phyloP scores from a whole-genome alignment of 2,113 vertebrate species.

The Daphoenositta chrysoptera region DNA sequence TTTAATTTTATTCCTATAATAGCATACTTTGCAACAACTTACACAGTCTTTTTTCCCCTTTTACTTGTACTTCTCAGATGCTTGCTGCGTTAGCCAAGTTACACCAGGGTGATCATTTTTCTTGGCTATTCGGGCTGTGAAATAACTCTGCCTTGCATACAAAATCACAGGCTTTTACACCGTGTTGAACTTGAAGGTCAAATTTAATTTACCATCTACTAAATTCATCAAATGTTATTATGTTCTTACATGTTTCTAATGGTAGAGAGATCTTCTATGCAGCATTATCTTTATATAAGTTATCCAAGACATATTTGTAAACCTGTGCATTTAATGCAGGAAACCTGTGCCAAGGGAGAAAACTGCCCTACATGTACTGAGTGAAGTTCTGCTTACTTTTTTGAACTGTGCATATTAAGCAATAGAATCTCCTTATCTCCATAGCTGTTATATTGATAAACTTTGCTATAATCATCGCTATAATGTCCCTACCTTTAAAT shows the following conservation, averaged over 20 bases:
- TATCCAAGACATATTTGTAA: not conserved
- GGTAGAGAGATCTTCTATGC: not conserved
- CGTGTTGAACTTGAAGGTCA: not conserved
- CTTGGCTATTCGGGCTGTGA: not conserved
- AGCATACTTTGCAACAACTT: not conserved
- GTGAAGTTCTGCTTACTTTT: not conserved
- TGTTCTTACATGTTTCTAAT: not conserved
- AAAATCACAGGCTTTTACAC: not conserved
- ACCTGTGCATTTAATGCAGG: not conserved
- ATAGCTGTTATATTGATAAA: not conserved
- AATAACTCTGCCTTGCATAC: not conserved
- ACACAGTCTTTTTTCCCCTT: not conserved
- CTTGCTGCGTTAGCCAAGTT: not conserved
- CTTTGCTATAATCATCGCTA: not conserved
- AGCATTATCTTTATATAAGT: not conserved
- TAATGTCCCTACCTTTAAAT: not conserved
- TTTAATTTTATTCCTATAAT: not conserved
- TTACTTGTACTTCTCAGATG: not conserved
- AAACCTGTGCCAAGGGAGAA: not conserved
- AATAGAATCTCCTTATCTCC: not conserved
- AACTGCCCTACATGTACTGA: rapidly evolving
- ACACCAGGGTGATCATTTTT: not conserved
- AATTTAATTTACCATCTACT: not conserved
- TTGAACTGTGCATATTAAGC: not conserved
- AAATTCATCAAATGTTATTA: not conserved